Base-by-base conservation (phyloP, 2,888 invertebrate species). In the Drosophila pegasa region DNA sequence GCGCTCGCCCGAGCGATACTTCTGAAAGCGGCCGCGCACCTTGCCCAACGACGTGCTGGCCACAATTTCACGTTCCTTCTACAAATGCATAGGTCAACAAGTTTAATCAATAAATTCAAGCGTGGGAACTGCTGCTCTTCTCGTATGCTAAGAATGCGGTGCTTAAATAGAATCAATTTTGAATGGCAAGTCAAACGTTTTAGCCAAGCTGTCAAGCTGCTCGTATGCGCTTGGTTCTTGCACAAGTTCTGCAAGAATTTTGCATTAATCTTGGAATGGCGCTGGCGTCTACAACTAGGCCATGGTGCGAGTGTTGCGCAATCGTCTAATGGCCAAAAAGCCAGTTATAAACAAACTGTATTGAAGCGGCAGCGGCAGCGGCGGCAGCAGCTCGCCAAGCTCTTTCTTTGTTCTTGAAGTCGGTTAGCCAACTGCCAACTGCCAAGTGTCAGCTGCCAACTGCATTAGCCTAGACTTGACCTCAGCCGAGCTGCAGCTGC, bases 51-150 rank as follows among this genome's bases (percentile, higher is more conserved):
- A 85, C 12, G 92, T 91, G 55, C 75, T 84, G 12, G 92, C 89
- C 43, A 92, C 83, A 22, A 92, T 89, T 59, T 91, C 89, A 7
- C 90, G 87, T 59, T 92, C 92, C 76, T 92, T 91, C 92, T 92
- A 71, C 61, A 70, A 77, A 54, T 40, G 38, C 16, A 64, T 47
- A 50, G 16, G 9, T n/a, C 40, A 48, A 48, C n/a, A 37, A 10
- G 14, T 9, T 22, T 16, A 33, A 14, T 14, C 14, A 57, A n/a
- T 18, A 25, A 25, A 41, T 3, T 40, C 16, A 41, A 71, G 48
- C 68, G 45, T 71, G 76, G 14, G 54, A 71, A 71, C 40, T 29
- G 27, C 38, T 25, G 18, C 38, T 4, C 10, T 9, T 38, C 18
- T 25, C n/a, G 9, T n/a, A 20, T 9, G 38, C 38, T 10, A 31